Evolutionary conservation across 2,797 vertebrate genomes (phyloP).

Genomic region (Heterohyrax brucei): DNA sequence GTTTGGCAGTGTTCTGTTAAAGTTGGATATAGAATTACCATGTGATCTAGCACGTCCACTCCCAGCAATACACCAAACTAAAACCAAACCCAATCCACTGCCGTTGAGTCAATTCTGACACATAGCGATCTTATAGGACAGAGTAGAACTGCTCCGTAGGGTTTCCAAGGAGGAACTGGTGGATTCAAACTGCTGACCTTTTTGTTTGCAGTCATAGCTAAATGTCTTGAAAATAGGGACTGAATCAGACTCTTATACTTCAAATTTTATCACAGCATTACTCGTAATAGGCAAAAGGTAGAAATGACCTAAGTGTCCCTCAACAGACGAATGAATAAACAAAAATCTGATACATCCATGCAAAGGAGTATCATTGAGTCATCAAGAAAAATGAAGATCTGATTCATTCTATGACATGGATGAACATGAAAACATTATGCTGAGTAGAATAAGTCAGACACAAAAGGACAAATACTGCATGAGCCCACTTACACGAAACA

Average conservation of each 20-base stretch:
- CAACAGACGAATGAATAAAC: neutral
- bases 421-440: neutral
- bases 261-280: too few relatives aligned
- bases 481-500: neutral
- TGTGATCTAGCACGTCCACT: neutral
- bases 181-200: too few relatives aligned
- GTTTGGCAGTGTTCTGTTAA: neutral
- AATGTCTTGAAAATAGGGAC: neutral
- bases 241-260: neutral
- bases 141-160: neutral
- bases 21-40: neutral
- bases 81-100: too few relatives aligned
- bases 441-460: neutral
- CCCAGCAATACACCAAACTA: neutral
- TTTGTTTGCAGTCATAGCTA: neutral
- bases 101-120: too few relatives aligned
- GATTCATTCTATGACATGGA: neutral
- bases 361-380: neutral
- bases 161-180: too few relatives aligned
- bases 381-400: neutral
- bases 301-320: neutral
- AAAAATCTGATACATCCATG: neutral
- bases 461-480: neutral
- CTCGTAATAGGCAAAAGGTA: neutral
- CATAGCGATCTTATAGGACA: too few relatives aligned